Conservation (phyloP, 2,888 invertebrate species). For the Alentia gelatinosa region DNA sequence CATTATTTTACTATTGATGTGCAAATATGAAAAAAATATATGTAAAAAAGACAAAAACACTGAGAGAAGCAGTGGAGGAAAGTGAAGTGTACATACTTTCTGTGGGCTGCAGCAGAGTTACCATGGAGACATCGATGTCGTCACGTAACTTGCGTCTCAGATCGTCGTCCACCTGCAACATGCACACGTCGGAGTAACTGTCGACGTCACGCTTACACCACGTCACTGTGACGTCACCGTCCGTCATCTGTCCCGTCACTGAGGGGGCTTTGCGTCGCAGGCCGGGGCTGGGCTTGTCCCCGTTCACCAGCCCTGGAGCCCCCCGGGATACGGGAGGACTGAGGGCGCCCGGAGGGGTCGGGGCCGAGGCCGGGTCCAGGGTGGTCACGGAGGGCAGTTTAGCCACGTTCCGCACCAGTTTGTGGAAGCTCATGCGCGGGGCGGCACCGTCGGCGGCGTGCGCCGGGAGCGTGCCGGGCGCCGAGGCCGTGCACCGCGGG, state of each 20-base stretch:
- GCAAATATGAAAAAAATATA: no score
- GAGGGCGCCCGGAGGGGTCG: neutral
- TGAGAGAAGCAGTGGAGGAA: no score
- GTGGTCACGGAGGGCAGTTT: neutral
- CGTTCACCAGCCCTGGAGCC: neutral
- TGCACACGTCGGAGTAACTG: constrained; percentile 8
- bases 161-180: constrained; percentile 56
- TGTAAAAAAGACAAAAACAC: no score
- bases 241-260: neutral
- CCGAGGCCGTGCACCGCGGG: neutral
- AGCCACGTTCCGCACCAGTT: constrained; percentile 8
- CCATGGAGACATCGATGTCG: constrained; percentile 51
- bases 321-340: neutral
- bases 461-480: neutral
- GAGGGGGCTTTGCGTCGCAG: neutral
- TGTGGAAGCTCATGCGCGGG: neutral
- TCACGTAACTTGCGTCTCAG: constrained; percentile 30
- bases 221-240: neutral
- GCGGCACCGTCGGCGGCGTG: constrained; percentile 44
- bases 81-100: constrained; percentile 54
- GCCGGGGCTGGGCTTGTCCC: neutral
- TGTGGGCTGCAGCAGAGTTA: constrained; percentile 49
- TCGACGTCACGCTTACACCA: neutral
- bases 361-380: neutral
- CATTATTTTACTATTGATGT: no score